phyloP scores from a whole-genome alignment of 35 echinoderm and acorn worm species.

The Amphiura filiformis region DNA sequence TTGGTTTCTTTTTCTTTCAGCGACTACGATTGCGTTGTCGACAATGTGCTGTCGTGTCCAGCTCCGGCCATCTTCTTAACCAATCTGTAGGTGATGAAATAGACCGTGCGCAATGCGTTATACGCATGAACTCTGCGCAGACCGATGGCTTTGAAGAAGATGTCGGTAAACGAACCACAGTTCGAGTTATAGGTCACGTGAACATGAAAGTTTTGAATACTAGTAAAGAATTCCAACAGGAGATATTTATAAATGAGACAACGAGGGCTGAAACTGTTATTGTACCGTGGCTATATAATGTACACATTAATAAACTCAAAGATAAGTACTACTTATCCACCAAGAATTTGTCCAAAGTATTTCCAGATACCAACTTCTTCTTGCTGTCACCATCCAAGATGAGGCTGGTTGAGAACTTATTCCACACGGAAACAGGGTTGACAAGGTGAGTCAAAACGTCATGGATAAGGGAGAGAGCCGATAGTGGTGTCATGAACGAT shows the following conservation, averaged over 20 bases:
- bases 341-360: conserved; percentile 51
- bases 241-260: conserved; percentile 41
- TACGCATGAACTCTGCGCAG: conserved; percentile 84
- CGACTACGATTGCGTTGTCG: conserved; percentile 42
- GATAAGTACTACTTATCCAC: conserved; percentile 44
- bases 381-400: conserved; percentile 45
- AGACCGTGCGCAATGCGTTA: conserved; percentile 77
- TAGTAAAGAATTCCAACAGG: conserved; percentile 6
- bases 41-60: conserved; percentile 72
- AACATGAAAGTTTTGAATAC: conserved; percentile 40
- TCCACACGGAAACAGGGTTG: conserved; percentile 63
- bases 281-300: conserved; percentile 74
- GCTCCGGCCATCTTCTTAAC: conserved; percentile 83
- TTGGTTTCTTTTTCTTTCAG: conserved; percentile 35
- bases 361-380: conserved; percentile 47
- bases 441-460: conserved; percentile 55
- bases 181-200: conserved; percentile 82
- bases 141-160: conserved; percentile 57
- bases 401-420: conserved; percentile 41
- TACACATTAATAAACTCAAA: conserved; percentile 50
- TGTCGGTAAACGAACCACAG: conserved; percentile 64
- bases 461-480: background rate
- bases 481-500: too few species aligned
- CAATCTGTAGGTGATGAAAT: conserved; percentile 62
- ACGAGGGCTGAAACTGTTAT: conserved; percentile 32